Conservation (phyloP, 2,888 invertebrate genomes). For the Lamproptera curius region DNA sequence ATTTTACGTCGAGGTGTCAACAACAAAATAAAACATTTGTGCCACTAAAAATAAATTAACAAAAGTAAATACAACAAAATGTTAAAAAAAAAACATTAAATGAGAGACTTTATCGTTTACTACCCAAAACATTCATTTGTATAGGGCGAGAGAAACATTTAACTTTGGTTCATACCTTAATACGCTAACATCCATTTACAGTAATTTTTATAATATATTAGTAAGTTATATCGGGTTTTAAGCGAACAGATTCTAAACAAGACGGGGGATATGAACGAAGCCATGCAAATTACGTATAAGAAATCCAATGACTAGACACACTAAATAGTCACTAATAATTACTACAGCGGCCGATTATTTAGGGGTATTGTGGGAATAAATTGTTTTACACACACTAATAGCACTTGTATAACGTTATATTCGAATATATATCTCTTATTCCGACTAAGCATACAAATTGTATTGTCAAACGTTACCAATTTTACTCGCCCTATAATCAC, state of each 20-base stretch:
- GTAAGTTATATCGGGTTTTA: slow-evolving; percentile 20
- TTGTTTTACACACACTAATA: slow-evolving; percentile 21
- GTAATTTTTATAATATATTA: slow-evolving; percentile 8
- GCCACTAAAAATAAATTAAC: slow-evolving; percentile 75
- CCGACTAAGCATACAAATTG: slow-evolving; percentile 62
- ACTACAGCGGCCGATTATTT: slow-evolving; percentile 4
- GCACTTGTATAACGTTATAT: slow-evolving; percentile 24
- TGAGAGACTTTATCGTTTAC: slow-evolving; percentile 30
- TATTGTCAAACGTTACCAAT: slow-evolving; percentile 71
- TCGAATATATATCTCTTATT: slow-evolving; percentile 29
- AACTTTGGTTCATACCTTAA: slow-evolving; percentile 38
- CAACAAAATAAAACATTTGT: slow-evolving; percentile 75
- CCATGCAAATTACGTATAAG: slow-evolving; percentile 41
- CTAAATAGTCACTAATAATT: slow-evolving; percentile 25
- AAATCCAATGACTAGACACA: slow-evolving; percentile 63
- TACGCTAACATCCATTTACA: slow-evolving; percentile 16
- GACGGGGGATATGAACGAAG: slow-evolving; percentile 27
- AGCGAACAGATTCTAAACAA: slow-evolving; percentile 25
- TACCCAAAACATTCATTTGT: slow-evolving; percentile 55
- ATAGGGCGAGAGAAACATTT: slow-evolving; percentile 62
- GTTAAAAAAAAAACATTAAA: slow-evolving; percentile 44
- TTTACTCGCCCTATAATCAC: slow-evolving; percentile 69
- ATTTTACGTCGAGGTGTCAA: slow-evolving; percentile 69
- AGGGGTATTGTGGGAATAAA: slow-evolving; percentile 9
- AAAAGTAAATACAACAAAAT: slow-evolving; percentile 68